Percentiles rank a stretch among this genome's conserved stretches.
Evolutionary conservation across 2,888 invertebrate genomes (phyloP).

Genomic region (Subacronicta megacephala): DNA sequence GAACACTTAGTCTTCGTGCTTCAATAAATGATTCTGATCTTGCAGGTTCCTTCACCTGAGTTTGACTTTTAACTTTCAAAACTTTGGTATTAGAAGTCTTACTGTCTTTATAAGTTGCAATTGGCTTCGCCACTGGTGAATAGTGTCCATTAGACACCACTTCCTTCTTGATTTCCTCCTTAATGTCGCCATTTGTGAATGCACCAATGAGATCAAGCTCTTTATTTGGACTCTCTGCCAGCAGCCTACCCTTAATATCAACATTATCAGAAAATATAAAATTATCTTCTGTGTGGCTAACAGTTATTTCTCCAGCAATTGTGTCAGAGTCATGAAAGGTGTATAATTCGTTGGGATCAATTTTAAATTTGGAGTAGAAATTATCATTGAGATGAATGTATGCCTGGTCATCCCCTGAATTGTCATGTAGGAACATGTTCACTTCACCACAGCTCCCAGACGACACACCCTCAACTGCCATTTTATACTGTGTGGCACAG

Average conservation of each 20-base stretch:
- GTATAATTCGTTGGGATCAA: slow-evolving; percentile 86
- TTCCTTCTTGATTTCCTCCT: slow-evolving; percentile 70
- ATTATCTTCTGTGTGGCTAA: slow-evolving; percentile 85
- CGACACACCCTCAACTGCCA: slow-evolving; percentile 85
- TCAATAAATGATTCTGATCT: slow-evolving; percentile 67
- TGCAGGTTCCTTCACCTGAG: slow-evolving; percentile 64
- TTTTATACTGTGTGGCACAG: slow-evolving; percentile 87
- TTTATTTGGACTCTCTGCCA: slow-evolving; percentile 73
- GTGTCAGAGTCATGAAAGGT: slow-evolving; percentile 88
- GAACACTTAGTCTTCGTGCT: slow-evolving; percentile 64
- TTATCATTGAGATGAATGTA: slow-evolving; percentile 85
- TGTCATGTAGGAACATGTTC: slow-evolving; percentile 83
- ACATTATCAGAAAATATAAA: slow-evolving; percentile 77
- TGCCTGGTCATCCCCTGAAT: slow-evolving; percentile 81
- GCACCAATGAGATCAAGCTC: slow-evolving; percentile 73
- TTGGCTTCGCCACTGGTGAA: slow-evolving; percentile 55
- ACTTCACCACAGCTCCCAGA: slow-evolving; percentile 80
- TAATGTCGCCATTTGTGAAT: slow-evolving; percentile 78
- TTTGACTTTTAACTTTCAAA: slow-evolving; percentile 73
- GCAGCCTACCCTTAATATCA: slow-evolving; percentile 72
- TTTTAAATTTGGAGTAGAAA: slow-evolving; percentile 86
- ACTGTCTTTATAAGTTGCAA: slow-evolving; percentile 61
- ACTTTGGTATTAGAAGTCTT: slow-evolving; percentile 78
- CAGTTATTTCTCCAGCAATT: slow-evolving; percentile 85
- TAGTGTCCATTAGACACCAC: slow-evolving; percentile 80